Conservation (phyloP, 2,888 invertebrate genomes). For the Leucophora obtusa region DNA sequence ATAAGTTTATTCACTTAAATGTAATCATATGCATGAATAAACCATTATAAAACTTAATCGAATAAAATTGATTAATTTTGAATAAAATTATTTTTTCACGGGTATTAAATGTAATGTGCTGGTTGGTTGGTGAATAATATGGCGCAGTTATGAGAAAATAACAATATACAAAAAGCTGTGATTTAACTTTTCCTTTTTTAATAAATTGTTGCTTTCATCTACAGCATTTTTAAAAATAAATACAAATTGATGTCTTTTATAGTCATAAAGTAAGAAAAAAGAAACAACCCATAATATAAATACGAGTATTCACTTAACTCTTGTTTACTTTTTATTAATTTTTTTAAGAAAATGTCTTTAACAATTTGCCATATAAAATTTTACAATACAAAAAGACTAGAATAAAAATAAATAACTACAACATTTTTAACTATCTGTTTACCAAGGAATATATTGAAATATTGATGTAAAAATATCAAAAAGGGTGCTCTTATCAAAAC, state of each 20-base stretch:
- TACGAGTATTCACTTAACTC: not conserved
- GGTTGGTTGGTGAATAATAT: not conserved
- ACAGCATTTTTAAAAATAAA: not conserved
- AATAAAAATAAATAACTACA: not conserved
- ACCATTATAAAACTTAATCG: too few species aligned
- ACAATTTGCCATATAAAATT: not conserved
- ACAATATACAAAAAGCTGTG: conserved; percentile 10
- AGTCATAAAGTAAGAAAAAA: not conserved
- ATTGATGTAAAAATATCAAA: conserved; percentile 63
- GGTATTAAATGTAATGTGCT: not conserved
- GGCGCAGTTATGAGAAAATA: not conserved
- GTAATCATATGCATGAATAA: too few species aligned
- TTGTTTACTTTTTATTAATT: conserved; percentile 9
- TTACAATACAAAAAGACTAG: not conserved
- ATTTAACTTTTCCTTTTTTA: not conserved
- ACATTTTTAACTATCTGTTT: conserved; percentile 11
- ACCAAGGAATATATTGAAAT: conserved; percentile 65
- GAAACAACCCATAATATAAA: not conserved
- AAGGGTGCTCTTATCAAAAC: conserved; percentile 1
- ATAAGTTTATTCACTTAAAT: too few species aligned
- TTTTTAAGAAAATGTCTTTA: conserved; percentile 2
- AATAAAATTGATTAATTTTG: too few species aligned
- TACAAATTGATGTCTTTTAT: conserved; percentile 2
- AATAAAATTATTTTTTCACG: too few species aligned
- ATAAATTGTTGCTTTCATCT: not conserved